phyloP scores from a whole-genome alignment of 37 sponge, comb jelly and placozoan genomes.

The Agelas oroides region DNA sequence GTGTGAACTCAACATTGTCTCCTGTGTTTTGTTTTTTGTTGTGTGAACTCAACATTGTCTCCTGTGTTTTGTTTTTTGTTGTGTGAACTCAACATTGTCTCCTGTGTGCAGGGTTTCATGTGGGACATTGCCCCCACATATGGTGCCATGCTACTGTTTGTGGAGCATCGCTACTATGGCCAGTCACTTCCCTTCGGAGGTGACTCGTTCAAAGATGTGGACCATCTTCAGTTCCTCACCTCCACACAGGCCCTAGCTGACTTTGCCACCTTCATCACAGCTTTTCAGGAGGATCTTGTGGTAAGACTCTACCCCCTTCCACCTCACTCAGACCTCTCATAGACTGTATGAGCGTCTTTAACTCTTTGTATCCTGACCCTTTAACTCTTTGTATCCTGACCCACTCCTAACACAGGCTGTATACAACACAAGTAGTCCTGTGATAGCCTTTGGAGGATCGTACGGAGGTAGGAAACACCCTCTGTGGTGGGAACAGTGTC shows the following conservation, averaged over 20 bases:
- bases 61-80: too few relatives aligned
- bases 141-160: slow-evolving; percentile 89
- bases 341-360: not conserved
- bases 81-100: too few relatives aligned
- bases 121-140: slow-evolving; percentile 86
- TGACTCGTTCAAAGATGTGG: slow-evolving; percentile 57
- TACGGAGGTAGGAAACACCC: slow-evolving; percentile 82
- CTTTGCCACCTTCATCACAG: slow-evolving; percentile 74
- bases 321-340: not conserved
- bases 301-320: too few relatives aligned
- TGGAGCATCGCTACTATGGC: slow-evolving; percentile 98
- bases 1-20: too few relatives aligned
- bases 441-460: slow-evolving; percentile 93
- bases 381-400: not conserved
- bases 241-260: slow-evolving; percentile 93
- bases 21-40: too few relatives aligned
- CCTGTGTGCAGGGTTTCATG: slow-evolving; percentile 86
- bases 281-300: slow-evolving; percentile 42
- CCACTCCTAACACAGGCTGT: not conserved
- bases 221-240: slow-evolving; percentile 68
- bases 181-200: slow-evolving; percentile 90
- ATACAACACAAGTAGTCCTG: slow-evolving; percentile 41
- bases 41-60: too few relatives aligned
- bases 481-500: not conserved
- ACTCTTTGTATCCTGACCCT: not conserved